Base-by-base conservation (phyloP, 2,888 invertebrate species). In the Epirrhoe tristata region DNA sequence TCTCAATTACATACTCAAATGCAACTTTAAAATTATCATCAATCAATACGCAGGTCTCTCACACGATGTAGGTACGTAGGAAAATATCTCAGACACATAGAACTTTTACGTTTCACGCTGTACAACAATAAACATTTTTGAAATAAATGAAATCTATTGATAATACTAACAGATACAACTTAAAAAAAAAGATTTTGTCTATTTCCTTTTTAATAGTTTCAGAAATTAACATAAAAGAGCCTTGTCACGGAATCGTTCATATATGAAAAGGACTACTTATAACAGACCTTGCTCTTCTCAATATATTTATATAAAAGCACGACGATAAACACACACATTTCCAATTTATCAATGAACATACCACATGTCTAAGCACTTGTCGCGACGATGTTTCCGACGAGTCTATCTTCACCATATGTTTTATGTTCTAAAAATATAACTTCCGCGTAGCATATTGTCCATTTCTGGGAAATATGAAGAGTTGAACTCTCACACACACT, bases 401-500 rank as follows among this genome's bases (percentile, higher is more conserved):
- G 56, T 60, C 32, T 55, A 58, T 46, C 63, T 56, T 46, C 32
- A 48, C 72, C 77, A 78, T 77, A 70, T 78, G 78, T 67, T 79
- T 73, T 67, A 64, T 77, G 78, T 67, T 78, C 74, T 71, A 73
- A 69, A 72, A 69, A 74, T 79, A 72, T 69, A 80, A 80, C 82
- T 85, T 84, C 85, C 83, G 83, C 77, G 71, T 78, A 75, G 39
- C 57, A 73, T 58, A 71, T 65, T 65, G 69, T 52, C 60, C 58
- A 55, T 48, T 67, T 70, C 63, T 85, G 85, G 80, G 85, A 84
- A 82, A 79, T 73, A 65, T 76, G 74, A 71, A 64, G 72, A 68
- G 57, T 61, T 63, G 52, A 72, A 69, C 75, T 85, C 83, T 84
- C 86, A 83, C 83, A 84, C 66, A 75, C 78, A 79, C 69, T 72